Evolutionary conservation across 2,888 invertebrate genomes (phyloP).

Genomic region (Zaprionus lineosus): DNA sequence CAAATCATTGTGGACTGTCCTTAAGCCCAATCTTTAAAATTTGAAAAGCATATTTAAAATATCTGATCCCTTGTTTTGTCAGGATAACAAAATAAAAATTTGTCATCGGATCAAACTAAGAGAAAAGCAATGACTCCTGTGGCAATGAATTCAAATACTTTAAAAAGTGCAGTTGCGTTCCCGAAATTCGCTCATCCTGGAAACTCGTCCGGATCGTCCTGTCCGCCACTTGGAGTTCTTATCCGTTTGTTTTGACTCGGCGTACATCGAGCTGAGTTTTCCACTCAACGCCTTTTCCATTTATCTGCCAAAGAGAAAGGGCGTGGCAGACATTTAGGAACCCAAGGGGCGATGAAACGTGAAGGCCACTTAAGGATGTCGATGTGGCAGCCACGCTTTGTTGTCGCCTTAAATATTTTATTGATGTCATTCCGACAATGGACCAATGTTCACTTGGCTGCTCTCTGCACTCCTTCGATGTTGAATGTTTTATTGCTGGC

Average conservation of each 20-base stretch:
- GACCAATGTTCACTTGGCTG: constrained; percentile 61
- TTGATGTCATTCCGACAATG: constrained; percentile 74
- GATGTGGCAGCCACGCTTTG: constrained; percentile 40
- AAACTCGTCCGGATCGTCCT: background rate
- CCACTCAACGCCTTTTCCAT: constrained; percentile 26
- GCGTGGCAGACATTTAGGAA: constrained; percentile 15
- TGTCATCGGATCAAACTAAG: no score
- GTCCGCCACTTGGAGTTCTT: constrained; percentile 31
- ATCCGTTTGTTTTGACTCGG: constrained; percentile 63
- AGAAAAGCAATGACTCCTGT: no score
- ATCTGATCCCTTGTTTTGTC: no score
- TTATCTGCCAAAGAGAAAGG: constrained; percentile 34
- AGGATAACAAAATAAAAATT: no score
- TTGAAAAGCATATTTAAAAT: no score
- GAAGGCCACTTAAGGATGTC: constrained; percentile 44
- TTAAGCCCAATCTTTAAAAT: no score
- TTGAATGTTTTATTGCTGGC: constrained; percentile 61
- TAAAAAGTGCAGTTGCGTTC: no score
- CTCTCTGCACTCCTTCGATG: constrained; percentile 32
- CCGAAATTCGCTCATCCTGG: background rate
- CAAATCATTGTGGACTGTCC: no score
- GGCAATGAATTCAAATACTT: no score
- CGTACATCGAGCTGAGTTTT: constrained; percentile 53
- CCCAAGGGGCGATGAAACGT: constrained; percentile 28
- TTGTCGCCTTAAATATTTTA: constrained; percentile 69